These are phyloP conservation scores for Procambarus clarkii DNA, from an alignment of 1,140 invertebrate species.

Conservation along the genomic window DNA sequence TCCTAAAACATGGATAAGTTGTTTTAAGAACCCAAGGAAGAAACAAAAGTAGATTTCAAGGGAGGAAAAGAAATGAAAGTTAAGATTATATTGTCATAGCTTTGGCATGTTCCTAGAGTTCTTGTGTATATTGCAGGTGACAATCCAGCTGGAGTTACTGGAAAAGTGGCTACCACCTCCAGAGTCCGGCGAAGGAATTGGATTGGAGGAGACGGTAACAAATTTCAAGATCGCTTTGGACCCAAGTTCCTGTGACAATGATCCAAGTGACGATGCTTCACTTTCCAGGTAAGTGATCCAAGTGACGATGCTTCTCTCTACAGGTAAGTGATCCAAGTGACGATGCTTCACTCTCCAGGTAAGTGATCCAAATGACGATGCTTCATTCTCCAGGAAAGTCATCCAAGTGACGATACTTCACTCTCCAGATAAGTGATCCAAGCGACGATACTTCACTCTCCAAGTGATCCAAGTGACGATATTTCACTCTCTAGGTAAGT, in stretches of 20 bases:
- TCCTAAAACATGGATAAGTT: too few relatives aligned
- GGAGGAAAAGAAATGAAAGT: too few relatives aligned
- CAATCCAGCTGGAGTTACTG: slow-evolving; percentile 53
- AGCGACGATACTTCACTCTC: too few relatives aligned
- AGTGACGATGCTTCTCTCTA: too few relatives aligned
- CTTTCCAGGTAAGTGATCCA: slow-evolving; percentile 39
- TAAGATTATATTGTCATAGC: too few relatives aligned
- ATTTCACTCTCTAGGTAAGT: slow-evolving; percentile 52
- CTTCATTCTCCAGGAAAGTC: neutral
- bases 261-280: slow-evolving; percentile 27
- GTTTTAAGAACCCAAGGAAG: too few relatives aligned
- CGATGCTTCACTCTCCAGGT: slow-evolving; percentile 56
- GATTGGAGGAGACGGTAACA: slow-evolving; percentile 46
- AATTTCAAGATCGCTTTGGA: slow-evolving; percentile 62
- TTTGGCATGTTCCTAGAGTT: too few relatives aligned
- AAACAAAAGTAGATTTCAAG: too few relatives aligned
- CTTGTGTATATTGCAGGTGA: slow-evolving; percentile 10
- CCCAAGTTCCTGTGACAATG: slow-evolving; percentile 2
- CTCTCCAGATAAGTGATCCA: slow-evolving; percentile 39
- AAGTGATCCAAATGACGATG: neutral
- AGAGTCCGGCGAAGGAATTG: slow-evolving; percentile 2
- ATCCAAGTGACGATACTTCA: slow-evolving; percentile 27
- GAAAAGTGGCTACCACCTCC: slow-evolving; percentile 65
- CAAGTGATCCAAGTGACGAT: slow-evolving; percentile 15
- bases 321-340: neutral